These are phyloP conservation scores for Nemotelus pantherinus DNA, from an alignment of 2,888 invertebrate species.

Conservation along the genomic window DNA sequence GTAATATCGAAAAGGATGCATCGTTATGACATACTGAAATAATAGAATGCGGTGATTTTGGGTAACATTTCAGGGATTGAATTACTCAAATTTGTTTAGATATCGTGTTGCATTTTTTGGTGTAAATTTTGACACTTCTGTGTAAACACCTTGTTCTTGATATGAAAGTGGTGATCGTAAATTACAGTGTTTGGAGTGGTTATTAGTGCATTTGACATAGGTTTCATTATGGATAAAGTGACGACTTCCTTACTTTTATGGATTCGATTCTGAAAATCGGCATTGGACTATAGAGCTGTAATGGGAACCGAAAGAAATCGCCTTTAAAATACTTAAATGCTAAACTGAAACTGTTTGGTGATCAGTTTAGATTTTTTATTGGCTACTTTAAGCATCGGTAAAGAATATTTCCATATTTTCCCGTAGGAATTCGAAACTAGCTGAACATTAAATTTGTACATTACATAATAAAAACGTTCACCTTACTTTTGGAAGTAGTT, in stretches of 20 bases:
- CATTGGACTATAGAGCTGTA: too few relatives aligned
- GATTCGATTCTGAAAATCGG: too few relatives aligned
- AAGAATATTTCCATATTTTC: too few relatives aligned
- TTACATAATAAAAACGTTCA: too few relatives aligned
- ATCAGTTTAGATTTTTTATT: too few relatives aligned
- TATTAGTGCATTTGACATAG: background rate
- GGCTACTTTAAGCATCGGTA: too few relatives aligned
- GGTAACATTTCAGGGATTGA: slow-evolving; percentile 11
- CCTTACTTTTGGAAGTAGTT: too few relatives aligned
- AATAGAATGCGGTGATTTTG: background rate
- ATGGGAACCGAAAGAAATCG: too few relatives aligned
- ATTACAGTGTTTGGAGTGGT: background rate
- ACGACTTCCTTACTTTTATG: slow-evolving; percentile 39
- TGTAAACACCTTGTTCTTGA: slow-evolving; percentile 47
- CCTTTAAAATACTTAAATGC: too few relatives aligned
- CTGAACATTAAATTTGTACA: too few relatives aligned
- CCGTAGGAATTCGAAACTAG: too few relatives aligned
- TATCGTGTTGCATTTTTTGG: slow-evolving; percentile 46
- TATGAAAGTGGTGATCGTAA: background rate
- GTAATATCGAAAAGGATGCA: background rate
- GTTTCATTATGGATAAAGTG: slow-evolving; percentile 15
- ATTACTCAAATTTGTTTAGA: slow-evolving; percentile 47
- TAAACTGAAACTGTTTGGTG: too few relatives aligned
- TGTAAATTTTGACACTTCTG: slow-evolving; percentile 50
- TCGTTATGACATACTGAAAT: slow-evolving; percentile 34